These are phyloP conservation scores for Drosophila percnosoma DNA, from an alignment of 2,888 invertebrate species.

Conservation along the genomic window DNA sequence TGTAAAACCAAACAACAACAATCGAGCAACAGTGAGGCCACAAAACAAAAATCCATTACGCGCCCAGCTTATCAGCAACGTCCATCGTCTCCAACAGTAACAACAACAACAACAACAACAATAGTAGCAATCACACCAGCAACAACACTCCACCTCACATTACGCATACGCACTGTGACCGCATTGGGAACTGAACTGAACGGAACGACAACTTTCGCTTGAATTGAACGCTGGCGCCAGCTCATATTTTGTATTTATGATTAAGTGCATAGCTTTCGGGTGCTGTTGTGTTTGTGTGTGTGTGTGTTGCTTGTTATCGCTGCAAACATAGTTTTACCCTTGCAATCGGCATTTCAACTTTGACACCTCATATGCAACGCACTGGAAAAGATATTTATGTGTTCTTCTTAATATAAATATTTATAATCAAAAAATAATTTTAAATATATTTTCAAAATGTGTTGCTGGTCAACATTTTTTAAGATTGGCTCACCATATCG, in stretches of 20 bases:
- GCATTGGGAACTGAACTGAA: constrained; percentile 28
- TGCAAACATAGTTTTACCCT: constrained; percentile 22
- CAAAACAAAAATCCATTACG: constrained; percentile 69
- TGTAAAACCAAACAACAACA: constrained; percentile 19
- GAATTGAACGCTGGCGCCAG: constrained; percentile 42
- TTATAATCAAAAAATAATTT: background rate
- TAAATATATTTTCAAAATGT: background rate
- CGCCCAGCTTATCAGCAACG: constrained; percentile 61
- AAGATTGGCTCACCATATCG: background rate
- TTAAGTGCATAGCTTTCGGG: constrained; percentile 43
- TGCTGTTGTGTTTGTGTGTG: constrained; percentile 16
- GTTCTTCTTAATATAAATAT: background rate
- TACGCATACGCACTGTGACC: constrained; percentile 71
- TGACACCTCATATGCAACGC: background rate
- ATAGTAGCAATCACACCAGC: background rate
- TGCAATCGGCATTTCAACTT: background rate
- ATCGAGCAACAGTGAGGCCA: constrained; percentile 10
- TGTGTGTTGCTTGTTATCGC: constrained; percentile 24
- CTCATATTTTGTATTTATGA: constrained; percentile 63
- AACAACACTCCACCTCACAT: constrained; percentile 44
- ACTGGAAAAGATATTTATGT: background rate
- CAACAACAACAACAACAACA: constrained; percentile 3
- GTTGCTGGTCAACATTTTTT: background rate
- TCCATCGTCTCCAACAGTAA: constrained; percentile 55
- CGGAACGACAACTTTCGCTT: constrained; percentile 44